Evolutionary conservation across 2,888 invertebrate genomes (phyloP).

Genomic region (Branchellion lobata): DNA sequence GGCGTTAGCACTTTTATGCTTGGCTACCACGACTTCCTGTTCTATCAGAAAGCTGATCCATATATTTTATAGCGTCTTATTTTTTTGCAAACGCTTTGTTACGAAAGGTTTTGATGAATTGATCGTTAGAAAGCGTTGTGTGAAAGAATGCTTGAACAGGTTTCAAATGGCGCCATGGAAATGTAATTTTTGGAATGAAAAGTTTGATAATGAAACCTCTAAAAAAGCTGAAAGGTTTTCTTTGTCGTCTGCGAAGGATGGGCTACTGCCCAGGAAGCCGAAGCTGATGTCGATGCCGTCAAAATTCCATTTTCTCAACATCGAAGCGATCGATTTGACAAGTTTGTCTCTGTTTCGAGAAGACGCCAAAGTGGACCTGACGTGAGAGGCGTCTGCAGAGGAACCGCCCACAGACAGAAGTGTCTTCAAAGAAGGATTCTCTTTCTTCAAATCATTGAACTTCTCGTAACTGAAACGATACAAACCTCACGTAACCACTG

Average conservation of each 20-base stretch:
- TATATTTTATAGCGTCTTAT: too few relatives aligned
- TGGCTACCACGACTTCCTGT: too few relatives aligned
- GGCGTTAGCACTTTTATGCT: too few relatives aligned
- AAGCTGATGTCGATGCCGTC: neutral
- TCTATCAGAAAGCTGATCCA: too few relatives aligned
- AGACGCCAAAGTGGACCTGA: neutral
- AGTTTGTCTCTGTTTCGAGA: neutral
- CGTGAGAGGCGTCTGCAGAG: neutral
- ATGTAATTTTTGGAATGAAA: too few relatives aligned
- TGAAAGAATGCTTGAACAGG: too few relatives aligned
- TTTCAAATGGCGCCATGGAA: too few relatives aligned
- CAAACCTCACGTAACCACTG: neutral
- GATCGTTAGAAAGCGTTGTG: too few relatives aligned
- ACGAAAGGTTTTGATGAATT: too few relatives aligned
- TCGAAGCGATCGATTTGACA: neutral
- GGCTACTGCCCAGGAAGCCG: neutral
- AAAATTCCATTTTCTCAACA: slow-evolving; percentile 10
- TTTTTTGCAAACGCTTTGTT: too few relatives aligned
- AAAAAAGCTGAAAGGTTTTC: neutral
- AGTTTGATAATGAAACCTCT: neutral
- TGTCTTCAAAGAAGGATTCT: slow-evolving; percentile 44
- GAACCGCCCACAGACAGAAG: slow-evolving; percentile 51
- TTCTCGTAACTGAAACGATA: slow-evolving; percentile 46
- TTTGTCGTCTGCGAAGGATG: neutral
- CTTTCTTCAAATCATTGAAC: slow-evolving; percentile 44